Conservation (phyloP, 2,797 vertebrate genomes). For the Simalia tracyae region DNA sequence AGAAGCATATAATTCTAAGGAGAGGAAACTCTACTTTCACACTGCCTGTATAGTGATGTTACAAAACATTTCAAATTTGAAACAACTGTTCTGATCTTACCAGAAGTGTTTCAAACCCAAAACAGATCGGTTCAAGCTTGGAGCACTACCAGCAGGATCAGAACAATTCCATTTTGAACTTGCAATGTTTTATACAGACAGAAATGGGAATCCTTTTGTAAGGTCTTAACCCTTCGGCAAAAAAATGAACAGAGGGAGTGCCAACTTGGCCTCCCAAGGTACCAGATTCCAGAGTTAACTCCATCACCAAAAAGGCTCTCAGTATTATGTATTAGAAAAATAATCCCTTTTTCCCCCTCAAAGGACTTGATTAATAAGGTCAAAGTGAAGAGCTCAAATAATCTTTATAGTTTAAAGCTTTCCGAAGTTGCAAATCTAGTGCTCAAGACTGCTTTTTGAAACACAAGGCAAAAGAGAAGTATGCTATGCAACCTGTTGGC, state of each 20-base stretch:
- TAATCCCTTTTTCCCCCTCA: constrained; percentile 36
- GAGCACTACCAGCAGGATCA: neutral
- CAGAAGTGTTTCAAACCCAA: neutral
- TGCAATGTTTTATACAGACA: neutral
- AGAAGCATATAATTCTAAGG: neutral
- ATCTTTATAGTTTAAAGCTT: constrained; percentile 49
- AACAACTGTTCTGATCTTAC: neutral
- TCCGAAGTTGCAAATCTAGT: constrained; percentile 16
- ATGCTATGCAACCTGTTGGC: neutral
- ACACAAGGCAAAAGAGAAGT: neutral
- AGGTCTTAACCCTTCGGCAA: neutral
- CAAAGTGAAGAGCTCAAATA: constrained; percentile 43
- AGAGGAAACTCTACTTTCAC: neutral
- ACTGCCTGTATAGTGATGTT: neutral
- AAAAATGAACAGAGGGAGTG: neutral
- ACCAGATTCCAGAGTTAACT: neutral
- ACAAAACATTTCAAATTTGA: neutral
- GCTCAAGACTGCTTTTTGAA: neutral
- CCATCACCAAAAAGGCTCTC: neutral
- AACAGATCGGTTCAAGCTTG: neutral
- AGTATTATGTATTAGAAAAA: neutral
- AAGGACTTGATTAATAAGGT: constrained; percentile 52
- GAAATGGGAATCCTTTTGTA: neutral
- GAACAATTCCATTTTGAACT: neutral
- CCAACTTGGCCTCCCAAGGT: neutral